Base-by-base conservation (phyloP, 1,140 invertebrate genomes). In the Bicyclus anynana region DNA sequence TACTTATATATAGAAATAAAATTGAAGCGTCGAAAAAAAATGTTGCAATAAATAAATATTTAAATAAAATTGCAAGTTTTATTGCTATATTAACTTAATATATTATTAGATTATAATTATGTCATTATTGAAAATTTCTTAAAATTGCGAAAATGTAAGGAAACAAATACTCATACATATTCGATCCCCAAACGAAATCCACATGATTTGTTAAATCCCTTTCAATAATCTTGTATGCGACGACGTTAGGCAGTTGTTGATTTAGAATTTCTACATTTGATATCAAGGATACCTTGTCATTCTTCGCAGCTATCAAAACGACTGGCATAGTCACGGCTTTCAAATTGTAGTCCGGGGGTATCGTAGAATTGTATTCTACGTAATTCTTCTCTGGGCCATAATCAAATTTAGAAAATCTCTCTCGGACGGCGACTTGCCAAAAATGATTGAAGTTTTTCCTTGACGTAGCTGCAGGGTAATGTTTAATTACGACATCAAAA, bases 361-460 rank as follows among this genome's bases (percentile, higher is more conserved):
- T 59, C 0, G 62, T 16, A 35, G 88, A 67, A 3, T 80, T 78
- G 62, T 93, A 93, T 38, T 69, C 74, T 5, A 54, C 48, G 5
- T 83, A 29, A 68, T 93, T 93, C 26, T 59, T 59, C 0, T 66
- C 47, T 1, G 27, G 52, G 6, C 91, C 91, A 61, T 90, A 91
- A 59, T 93, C 90, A 62, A 79, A 91, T 26, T 35, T 40, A 0
- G 57, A 35, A 29, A 76, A 74, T 9, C 37, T 62, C n/a, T 91
- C 89, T 21, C 76, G 89, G 38, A 62, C 47, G 12, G 53, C 81
- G 75, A 89, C 83, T 85, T 91, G 92, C 0, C 79, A 84, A 53
- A 85, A 93, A 74, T 94, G 92, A 14, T 92, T 53, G 0, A 95
- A 62, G 49, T 94, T 94, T 74, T 92, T 91, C 0, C 90, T 91